Conservation (phyloP, 2,888 invertebrate genomes). For the Euspilapteryx auroguttella region DNA sequence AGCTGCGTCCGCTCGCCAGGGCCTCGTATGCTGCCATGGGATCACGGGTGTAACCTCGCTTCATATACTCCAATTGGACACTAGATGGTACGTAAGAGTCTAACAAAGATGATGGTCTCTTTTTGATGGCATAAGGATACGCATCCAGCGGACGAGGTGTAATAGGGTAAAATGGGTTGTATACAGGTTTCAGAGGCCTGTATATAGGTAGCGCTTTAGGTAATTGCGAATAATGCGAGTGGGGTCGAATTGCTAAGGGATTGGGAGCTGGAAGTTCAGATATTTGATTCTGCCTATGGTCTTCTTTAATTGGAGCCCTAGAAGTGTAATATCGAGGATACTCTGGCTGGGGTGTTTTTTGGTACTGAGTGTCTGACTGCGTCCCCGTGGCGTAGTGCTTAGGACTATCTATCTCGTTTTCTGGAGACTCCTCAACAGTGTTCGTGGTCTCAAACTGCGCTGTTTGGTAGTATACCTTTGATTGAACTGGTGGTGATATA, state of each 20-base stretch:
- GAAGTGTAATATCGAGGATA: conserved; percentile 34
- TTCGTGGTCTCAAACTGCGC: conserved; percentile 15
- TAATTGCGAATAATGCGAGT: conserved; percentile 32
- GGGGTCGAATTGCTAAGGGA: conserved; percentile 27
- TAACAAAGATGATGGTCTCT: conserved; percentile 50
- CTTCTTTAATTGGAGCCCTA: conserved; percentile 24
- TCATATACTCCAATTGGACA: conserved; percentile 48
- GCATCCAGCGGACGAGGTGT: conserved; percentile 17
- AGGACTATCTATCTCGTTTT: conserved; percentile 20
- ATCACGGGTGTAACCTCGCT: conserved; percentile 40
- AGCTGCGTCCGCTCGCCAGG: conserved; percentile 23
- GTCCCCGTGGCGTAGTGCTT: conserved; percentile 20
- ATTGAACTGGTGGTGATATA: not conserved
- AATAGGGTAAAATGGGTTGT: conserved; percentile 19
- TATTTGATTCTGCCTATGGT: conserved; percentile 20
- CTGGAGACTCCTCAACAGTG: conserved; percentile 22
- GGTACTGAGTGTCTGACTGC: conserved; percentile 22
- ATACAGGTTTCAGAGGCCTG: conserved; percentile 36
- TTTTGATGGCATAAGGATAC: conserved; percentile 22
- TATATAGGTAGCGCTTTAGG: conserved; percentile 39
- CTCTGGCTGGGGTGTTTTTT: conserved; percentile 18
- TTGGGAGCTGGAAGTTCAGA: conserved; percentile 35
- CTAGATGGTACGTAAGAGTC: conserved; percentile 65
- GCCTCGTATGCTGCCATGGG: conserved; percentile 41
- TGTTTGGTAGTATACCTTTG: conserved; percentile 1